Evolutionary conservation across 2,888 invertebrate species (phyloP).

Genomic region (Leuctra nigra): DNA sequence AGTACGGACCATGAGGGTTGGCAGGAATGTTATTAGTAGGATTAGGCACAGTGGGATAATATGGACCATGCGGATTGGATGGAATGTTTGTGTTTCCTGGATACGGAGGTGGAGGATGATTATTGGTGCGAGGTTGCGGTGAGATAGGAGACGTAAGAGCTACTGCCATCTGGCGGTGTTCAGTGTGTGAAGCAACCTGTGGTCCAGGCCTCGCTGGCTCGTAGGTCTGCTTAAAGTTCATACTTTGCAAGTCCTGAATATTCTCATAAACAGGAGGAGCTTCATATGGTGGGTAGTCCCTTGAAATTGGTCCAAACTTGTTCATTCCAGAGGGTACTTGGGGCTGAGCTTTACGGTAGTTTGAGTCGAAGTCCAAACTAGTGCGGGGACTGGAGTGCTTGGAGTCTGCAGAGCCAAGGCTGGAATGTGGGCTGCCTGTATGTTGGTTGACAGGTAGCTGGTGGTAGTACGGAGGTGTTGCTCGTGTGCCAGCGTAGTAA

Average conservation of each 20-base stretch:
- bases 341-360: conserved; percentile 70
- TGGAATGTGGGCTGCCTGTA: conserved; percentile 39
- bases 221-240: conserved; percentile 33
- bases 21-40: not conserved
- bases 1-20: conserved; percentile 12
- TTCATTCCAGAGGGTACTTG: conserved; percentile 61
- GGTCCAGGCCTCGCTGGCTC: conserved; percentile 43
- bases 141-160: conserved; percentile 19
- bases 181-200: conserved; percentile 39
- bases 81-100: conserved; percentile 21
- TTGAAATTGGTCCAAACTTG: conserved; percentile 19
- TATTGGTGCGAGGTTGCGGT: conserved; percentile 16
- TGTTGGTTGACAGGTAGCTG: conserved; percentile 37
- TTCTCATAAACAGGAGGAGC: conserved; percentile 56
- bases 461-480: conserved; percentile 56
- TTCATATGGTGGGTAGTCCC: conserved; percentile 43
- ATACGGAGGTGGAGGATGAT: conserved; percentile 25
- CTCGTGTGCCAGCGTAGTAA: conserved; percentile 54
- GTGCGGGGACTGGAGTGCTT: conserved; percentile 44
- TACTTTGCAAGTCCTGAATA: conserved; percentile 47
- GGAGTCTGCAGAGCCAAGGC: conserved; percentile 42
- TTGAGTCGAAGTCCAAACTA: conserved; percentile 47
- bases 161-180: conserved; percentile 14
- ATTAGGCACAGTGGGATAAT: conserved; percentile 5
- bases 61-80: conserved; percentile 10